A percentile compares a stretch with the other conserved stretches of the same genome.
Evolutionary conservation across 2,888 invertebrate genomes (phyloP).

Genomic region (Drosophila gaucha): DNA sequence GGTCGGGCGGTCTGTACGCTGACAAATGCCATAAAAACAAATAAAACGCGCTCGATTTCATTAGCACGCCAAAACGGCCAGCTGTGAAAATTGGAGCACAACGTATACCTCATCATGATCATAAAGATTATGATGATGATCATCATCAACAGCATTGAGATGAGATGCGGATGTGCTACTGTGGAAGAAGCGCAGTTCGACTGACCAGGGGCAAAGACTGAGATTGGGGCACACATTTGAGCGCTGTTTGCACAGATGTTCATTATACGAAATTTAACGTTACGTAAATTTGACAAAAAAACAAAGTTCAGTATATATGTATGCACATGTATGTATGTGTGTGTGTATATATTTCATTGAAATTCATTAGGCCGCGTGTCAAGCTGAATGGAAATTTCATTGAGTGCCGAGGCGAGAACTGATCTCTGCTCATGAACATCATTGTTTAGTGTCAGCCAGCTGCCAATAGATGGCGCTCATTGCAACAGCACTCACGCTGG

Average conservation of each 20-base stretch:
- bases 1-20: conserved; percentile 27
- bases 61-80: conserved; percentile 64
- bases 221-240: conserved; percentile 10
- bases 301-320: not conserved
- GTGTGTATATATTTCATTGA: conserved; percentile 65
- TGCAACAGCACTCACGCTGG: not conserved
- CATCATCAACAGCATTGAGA: conserved; percentile 3
- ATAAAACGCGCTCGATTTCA: conserved; percentile 76
- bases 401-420: conserved; percentile 40
- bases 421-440: conserved; percentile 42
- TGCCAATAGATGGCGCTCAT: conserved; percentile 69
- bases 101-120: conserved; percentile 28
- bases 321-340: conserved; percentile 4
- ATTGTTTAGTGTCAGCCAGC: conserved; percentile 24
- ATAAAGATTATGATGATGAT: conserved; percentile 11
- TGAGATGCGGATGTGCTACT: conserved; percentile 47
- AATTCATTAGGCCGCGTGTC: conserved; percentile 47
- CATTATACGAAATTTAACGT: conserved; percentile 60
- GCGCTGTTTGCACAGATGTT: conserved; percentile 81
- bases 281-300: conserved; percentile 73
- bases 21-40: conserved; percentile 75
- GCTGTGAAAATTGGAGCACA: conserved; percentile 71
- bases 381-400: conserved; percentile 52
- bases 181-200: conserved; percentile 56
- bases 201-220: conserved; percentile 36